These are phyloP conservation scores for Gandaritis pyraliata DNA, from an alignment of 2,888 invertebrate species.

Conservation along the genomic window DNA sequence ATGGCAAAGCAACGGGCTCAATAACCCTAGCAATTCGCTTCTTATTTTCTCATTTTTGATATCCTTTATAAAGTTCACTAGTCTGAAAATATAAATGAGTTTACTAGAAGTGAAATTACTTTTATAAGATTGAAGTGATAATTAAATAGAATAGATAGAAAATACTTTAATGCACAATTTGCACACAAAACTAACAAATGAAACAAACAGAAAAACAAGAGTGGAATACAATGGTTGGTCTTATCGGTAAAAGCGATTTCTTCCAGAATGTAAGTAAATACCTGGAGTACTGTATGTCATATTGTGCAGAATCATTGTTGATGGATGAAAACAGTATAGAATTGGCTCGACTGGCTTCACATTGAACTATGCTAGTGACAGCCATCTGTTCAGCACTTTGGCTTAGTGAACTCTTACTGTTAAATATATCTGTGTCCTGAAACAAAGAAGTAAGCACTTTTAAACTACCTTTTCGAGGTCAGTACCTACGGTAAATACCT, in stretches of 20 bases:
- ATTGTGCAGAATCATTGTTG: conserved; percentile 89
- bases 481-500: no score
- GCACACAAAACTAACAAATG: no score
- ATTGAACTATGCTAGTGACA: conserved; percentile 87
- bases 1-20: conserved; percentile 94
- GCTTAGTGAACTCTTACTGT: conserved; percentile 81
- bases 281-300: conserved; percentile 90
- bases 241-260: background rate
- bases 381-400: conserved; percentile 88
- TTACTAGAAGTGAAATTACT: no score
- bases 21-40: conserved; percentile 87
- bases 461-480: no score
- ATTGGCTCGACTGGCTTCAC: conserved; percentile 89
- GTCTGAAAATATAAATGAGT: conserved; percentile 64
- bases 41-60: conserved; percentile 86
- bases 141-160: no score
- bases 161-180: no score
- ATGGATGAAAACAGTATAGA: conserved; percentile 91
- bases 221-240: background rate
- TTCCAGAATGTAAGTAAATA: conserved; percentile 53
- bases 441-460: conserved; percentile 33
- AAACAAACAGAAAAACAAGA: no score
- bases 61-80: conserved; percentile 87
- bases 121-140: no score
- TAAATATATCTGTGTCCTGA: conserved; percentile 86